phyloP scores from a whole-genome alignment of 2,888 invertebrate genomes.

The Vandiemenella viatica region DNA sequence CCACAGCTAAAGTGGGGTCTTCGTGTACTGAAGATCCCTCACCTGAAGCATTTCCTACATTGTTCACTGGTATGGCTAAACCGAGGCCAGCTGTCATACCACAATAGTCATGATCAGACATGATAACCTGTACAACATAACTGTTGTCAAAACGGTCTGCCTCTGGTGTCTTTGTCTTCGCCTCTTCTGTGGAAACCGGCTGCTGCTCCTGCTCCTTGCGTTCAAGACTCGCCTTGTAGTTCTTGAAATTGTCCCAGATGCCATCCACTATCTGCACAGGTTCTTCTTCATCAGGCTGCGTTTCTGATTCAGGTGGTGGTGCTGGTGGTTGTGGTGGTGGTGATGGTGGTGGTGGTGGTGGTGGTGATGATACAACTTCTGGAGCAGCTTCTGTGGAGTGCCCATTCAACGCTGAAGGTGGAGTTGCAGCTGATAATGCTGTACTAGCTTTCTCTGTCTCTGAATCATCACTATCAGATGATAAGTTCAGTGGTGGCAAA shows the following conservation, averaged over 20 bases:
- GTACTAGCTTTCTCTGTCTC: conserved; percentile 32
- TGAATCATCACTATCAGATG: conserved; percentile 62
- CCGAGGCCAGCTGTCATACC: conserved; percentile 21
- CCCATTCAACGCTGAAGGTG: background rate
- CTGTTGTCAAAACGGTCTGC: background rate
- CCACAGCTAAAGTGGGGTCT: background rate
- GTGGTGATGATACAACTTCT: background rate
- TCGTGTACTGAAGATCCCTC: background rate
- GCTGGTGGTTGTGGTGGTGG: too few species aligned
- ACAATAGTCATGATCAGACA: conserved; percentile 62
- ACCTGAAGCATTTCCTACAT: background rate
- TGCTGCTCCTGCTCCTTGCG: conserved; percentile 28
- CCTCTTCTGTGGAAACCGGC: background rate
- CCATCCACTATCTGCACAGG: conserved; percentile 49
- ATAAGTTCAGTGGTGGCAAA: conserved; percentile 63
- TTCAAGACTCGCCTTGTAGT: conserved; percentile 53
- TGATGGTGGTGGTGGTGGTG: too few species aligned
- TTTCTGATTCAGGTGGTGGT: background rate
- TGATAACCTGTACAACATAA: conserved; percentile 23
- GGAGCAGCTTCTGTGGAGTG: conserved; percentile 1
- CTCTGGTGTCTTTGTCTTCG: background rate
- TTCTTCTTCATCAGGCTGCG: conserved; percentile 19
- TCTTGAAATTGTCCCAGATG: conserved; percentile 64
- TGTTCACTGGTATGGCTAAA: background rate
- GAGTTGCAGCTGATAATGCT: background rate